Evolutionary conservation across 2,888 invertebrate genomes (phyloP).

Genomic region (Chymomyza procnemis): DNA sequence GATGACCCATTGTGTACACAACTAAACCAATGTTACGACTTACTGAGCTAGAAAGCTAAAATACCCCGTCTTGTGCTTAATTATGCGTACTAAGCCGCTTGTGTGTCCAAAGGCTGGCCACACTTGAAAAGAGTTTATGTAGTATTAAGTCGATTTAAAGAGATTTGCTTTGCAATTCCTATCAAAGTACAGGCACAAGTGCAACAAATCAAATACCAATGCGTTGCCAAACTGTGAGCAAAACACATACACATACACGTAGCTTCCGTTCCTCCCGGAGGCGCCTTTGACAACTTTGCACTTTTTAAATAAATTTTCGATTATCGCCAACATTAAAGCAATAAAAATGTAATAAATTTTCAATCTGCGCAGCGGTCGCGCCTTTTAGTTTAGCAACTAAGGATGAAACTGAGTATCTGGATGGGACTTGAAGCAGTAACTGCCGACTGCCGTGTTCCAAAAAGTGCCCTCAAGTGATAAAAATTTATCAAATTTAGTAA

Average conservation of each 20-base stretch:
- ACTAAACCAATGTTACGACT: too few species aligned
- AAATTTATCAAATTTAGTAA: constrained; percentile 67
- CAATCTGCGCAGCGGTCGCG: constrained; percentile 55
- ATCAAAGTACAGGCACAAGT: constrained; percentile 18
- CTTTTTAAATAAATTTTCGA: constrained; percentile 73
- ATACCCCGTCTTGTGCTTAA: constrained; percentile 19
- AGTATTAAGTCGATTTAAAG: not conserved
- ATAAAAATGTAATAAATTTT: constrained; percentile 75
- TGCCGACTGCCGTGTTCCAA: constrained; percentile 29
- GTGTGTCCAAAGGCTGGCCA: not conserved
- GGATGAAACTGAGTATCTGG: not conserved
- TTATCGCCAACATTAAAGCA: constrained; percentile 73
- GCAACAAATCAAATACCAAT: constrained; percentile 48
- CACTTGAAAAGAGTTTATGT: not conserved
- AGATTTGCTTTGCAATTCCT: constrained; percentile 7
- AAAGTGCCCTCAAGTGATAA: constrained; percentile 36
- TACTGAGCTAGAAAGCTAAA: too few species aligned
- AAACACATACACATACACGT: not conserved
- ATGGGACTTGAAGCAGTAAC: constrained; percentile 6
- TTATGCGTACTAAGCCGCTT: constrained; percentile 39
- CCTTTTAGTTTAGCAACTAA: constrained; percentile 36
- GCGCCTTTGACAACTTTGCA: constrained; percentile 53
- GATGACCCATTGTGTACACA: too few species aligned
- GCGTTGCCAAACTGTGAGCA: constrained; percentile 4
- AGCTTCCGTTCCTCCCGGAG: constrained; percentile 20